Evolutionary conservation across 2,797 vertebrate genomes (phyloP).

Genomic region (Kryptolebias ocellatus): DNA sequence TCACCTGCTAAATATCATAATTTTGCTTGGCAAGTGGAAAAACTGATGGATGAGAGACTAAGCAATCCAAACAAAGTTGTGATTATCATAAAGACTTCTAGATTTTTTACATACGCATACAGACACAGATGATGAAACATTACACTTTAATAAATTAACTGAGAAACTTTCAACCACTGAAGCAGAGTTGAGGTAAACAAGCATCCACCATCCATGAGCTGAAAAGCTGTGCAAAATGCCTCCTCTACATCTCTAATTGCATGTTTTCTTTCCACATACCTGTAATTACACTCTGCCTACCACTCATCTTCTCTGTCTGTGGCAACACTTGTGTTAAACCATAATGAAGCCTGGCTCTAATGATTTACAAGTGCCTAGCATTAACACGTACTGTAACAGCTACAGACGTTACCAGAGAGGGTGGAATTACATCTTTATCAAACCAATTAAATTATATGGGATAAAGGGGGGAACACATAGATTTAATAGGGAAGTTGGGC

Average conservation of each 20-base stretch:
- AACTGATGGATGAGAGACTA: no score
- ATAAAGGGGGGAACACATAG: conserved; percentile 28
- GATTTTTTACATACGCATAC: neutral
- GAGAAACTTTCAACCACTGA: conserved; percentile 21
- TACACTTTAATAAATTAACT: conserved; percentile 17
- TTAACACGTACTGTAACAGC: conserved; percentile 61
- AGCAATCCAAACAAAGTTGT: no score
- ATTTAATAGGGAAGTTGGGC: conserved; percentile 23
- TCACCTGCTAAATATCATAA: no score
- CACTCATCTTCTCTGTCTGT: conserved; percentile 70
- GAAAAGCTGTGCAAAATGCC: conserved; percentile 69
- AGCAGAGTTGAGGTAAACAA: conserved; percentile 38
- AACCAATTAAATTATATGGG: conserved; percentile 47
- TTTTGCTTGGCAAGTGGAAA: no score
- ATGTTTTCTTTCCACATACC: conserved; percentile 77
- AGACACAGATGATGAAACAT: neutral
- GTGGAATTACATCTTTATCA: conserved; percentile 57
- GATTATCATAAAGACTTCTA: no score
- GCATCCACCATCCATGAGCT: conserved; percentile 38
- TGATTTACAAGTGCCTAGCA: conserved; percentile 74
- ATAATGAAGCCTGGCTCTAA: conserved; percentile 77
- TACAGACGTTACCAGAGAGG: conserved; percentile 45
- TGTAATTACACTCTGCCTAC: conserved; percentile 76
- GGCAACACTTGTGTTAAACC: conserved; percentile 67
- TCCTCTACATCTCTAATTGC: conserved; percentile 77